Evolutionary conservation across 2,113 vertebrate species (phyloP), one percentile per base, ranked within the genome.

Genomic region (Blennius ocellaris): DNA sequence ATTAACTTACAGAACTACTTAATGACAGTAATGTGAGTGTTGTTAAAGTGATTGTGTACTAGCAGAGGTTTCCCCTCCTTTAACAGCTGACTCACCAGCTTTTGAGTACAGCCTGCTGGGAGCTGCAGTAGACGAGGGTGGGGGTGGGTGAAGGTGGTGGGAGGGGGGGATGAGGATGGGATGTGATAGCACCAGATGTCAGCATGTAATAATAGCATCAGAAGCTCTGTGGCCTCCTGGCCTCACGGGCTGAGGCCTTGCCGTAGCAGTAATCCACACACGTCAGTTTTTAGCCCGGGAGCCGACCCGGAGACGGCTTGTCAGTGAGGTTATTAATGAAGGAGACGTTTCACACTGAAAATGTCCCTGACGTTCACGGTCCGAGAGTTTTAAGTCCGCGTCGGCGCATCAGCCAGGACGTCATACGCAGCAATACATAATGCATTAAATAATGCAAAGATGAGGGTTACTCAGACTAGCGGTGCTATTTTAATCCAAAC

Each of bases 11-110:
- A 30, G 21, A 30, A 30, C 21, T 30, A 30, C 21, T 30, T 30
- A 30, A 30, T 30, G 21, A 4, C 21, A 4, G 21, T 30, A 30
- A 30, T 30, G 21, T 30, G 21, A 30, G 21, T 30, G 21, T 30
- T 30, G 21, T 30, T 30, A 30, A 30, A 30, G 21, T 30, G 40
- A 17, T 59, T 15, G 60, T 79, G 43, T 43, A 49, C 44, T 69
- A 57, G 44, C 40, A 30, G 52, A 80, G 30, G 54, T 75, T 80
- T 63, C 78, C 58, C 78, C 57, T 58, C 71, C 39, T 7, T 71
- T 54, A 63, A 53, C 69, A 82, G 89, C 87, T 90, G 90, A 93
- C 72, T 92, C 87, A 91, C 89, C 88, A 89, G 62, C 68, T 84
- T 84, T 60, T 73, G 11, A 71, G 43, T 12, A 58, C 49, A 3